A percentile compares a stretch with the other conserved stretches of the same genome.
Evolutionary conservation across 1,140 invertebrate species (phyloP).

Genomic region (Cotesia glomerata): DNA sequence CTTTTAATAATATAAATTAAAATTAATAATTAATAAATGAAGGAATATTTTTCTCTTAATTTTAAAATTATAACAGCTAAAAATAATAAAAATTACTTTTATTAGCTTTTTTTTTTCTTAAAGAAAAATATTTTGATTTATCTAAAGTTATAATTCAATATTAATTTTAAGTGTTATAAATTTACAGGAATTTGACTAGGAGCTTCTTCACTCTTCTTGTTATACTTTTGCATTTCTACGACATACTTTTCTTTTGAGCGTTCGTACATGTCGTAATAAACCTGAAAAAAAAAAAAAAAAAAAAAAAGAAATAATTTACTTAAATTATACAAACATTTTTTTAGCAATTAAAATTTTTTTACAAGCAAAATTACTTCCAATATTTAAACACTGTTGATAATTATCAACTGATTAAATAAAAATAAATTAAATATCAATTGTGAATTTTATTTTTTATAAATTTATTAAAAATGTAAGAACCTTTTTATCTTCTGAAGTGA

Average conservation of each 20-base stretch:
- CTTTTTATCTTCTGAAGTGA: conserved; percentile 74
- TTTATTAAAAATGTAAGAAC: conserved; percentile 46
- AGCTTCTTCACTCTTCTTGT: conserved; percentile 58
- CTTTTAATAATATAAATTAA: too few relatives aligned
- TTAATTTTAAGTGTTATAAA: conserved; percentile 27
- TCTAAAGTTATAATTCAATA: conserved; percentile 12
- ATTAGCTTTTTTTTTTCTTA: too few relatives aligned
- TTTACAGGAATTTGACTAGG: conserved; percentile 50
- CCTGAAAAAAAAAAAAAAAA: conserved; percentile 59
- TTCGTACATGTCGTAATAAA: conserved; percentile 81
- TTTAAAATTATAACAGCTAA: too few relatives aligned
- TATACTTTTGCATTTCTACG: conserved; percentile 72
- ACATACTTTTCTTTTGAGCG: conserved; percentile 79
- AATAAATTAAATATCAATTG: not conserved
- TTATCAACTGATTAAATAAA: not conserved
- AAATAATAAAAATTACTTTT: too few relatives aligned
- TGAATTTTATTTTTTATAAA: not conserved
- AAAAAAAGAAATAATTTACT: not conserved
- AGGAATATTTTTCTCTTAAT: too few relatives aligned
- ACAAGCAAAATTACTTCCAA: not conserved
- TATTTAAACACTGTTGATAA: too few relatives aligned
- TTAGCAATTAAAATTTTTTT: not conserved
- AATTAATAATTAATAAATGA: too few relatives aligned
- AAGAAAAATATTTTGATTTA: not conserved
- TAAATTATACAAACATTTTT: conserved; percentile 4